A percentile compares a stretch with the other conserved stretches of the same genome.
Evolutionary conservation across 2,113 vertebrate species (phyloP).

Genomic region (Oreotrochilus melanogaster): DNA sequence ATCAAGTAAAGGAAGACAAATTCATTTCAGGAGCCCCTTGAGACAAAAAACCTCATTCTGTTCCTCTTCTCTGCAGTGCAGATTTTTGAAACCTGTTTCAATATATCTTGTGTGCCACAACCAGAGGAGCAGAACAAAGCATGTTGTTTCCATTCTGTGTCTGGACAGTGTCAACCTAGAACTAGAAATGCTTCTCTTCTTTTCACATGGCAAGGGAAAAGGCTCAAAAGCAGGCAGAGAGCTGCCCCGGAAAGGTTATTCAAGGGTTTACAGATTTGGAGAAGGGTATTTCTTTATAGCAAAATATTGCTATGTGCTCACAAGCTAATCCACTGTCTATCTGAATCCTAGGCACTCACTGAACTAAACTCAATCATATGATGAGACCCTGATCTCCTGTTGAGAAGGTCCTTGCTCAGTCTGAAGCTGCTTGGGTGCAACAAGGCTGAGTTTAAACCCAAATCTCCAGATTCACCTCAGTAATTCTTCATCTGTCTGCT

Average conservation of each 20-base stretch:
- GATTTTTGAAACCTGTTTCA: neutral
- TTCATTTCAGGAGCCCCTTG: neutral
- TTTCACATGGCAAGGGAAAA: neutral
- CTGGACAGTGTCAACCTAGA: conserved; percentile 3
- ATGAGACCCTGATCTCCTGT: neutral
- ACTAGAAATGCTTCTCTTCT: neutral
- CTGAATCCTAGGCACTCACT: neutral
- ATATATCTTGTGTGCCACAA: neutral
- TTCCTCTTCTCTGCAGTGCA: neutral
- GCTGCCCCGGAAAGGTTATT: neutral
- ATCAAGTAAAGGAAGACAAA: neutral
- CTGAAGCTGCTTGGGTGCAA: neutral
- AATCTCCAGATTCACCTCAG: neutral
- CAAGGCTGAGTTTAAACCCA: neutral
- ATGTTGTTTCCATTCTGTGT: neutral
- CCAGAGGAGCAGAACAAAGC: neutral
- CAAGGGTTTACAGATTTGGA: neutral
- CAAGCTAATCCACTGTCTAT: neutral
- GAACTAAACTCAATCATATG: neutral
- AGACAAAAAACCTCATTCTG: neutral
- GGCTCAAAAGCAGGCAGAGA: neutral
- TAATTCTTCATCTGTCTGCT: neutral
- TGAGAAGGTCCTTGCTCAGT: neutral
- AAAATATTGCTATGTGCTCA: neutral
- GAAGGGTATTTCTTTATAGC: neutral